Evolutionary conservation across 2,888 invertebrate species (phyloP).

Genomic region (Agriotes lineatus): DNA sequence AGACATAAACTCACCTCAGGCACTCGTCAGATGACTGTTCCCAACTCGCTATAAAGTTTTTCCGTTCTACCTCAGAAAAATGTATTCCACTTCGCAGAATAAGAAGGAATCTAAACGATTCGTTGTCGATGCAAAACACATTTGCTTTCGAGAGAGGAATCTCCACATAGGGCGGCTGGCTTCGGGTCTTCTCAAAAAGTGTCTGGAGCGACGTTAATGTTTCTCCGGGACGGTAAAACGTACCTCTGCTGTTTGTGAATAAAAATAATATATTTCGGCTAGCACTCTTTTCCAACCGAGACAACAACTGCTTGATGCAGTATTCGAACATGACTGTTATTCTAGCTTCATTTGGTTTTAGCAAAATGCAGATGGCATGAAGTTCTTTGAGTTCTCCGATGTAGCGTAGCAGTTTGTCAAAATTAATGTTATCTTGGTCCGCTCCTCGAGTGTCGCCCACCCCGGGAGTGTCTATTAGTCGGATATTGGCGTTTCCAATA

Average conservation of each 20-base stretch:
- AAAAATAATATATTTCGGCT: conserved; percentile 60
- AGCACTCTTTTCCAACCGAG: conserved; percentile 59
- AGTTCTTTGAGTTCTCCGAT: conserved; percentile 56
- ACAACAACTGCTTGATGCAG: conserved; percentile 59
- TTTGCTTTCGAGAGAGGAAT: conserved; percentile 52
- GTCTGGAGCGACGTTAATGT: conserved; percentile 54
- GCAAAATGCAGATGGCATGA: conserved; percentile 54
- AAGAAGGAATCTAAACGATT: conserved; percentile 58
- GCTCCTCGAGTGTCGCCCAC: conserved; percentile 52
- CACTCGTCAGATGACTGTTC: conserved; percentile 50
- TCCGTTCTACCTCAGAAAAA: conserved; percentile 42
- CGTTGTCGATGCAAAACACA: conserved; percentile 61
- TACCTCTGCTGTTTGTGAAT: conserved; percentile 58
- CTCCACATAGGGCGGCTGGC: conserved; percentile 40
- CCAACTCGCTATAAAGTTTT: conserved; percentile 51
- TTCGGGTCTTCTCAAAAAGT: conserved; percentile 51
- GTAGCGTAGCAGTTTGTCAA: conserved; percentile 53
- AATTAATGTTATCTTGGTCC: conserved; percentile 48
- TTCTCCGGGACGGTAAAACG: conserved; percentile 57
- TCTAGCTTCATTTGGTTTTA: conserved; percentile 57
- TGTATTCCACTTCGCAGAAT: conserved; percentile 53
- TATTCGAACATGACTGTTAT: conserved; percentile 58
- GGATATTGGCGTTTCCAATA: conserved; percentile 47
- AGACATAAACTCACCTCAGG: conserved; percentile 50
- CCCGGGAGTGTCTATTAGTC: conserved; percentile 61